Evolutionary conservation across 2,888 invertebrate genomes (phyloP).

Genomic region (Panzeria rudis): DNA sequence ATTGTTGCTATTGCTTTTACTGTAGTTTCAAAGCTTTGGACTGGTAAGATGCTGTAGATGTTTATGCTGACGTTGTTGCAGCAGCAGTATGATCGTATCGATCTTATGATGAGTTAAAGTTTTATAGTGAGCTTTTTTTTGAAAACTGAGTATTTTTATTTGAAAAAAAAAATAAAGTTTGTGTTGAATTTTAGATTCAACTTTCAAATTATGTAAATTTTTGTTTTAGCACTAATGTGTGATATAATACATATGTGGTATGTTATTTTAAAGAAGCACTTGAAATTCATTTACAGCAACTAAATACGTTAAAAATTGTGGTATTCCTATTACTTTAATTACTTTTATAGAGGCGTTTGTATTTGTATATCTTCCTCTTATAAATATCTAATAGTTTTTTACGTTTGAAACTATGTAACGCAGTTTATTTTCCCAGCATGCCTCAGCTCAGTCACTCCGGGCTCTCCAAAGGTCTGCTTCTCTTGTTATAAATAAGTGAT

Average conservation of each 20-base stretch:
- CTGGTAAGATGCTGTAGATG: slow-evolving; percentile 49
- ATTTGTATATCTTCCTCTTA: too few species aligned
- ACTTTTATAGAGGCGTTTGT: too few species aligned
- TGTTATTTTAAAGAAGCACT: slow-evolving; percentile 33
- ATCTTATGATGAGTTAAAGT: slow-evolving; percentile 37
- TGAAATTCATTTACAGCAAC: neutral
- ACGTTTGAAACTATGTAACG: too few species aligned
- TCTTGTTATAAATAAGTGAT: too few species aligned
- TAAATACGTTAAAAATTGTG: neutral
- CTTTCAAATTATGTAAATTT: slow-evolving; percentile 50
- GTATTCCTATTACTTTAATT: neutral
- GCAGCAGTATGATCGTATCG: slow-evolving; percentile 9
- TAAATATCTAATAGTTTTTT: too few species aligned
- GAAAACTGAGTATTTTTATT: slow-evolving; percentile 22
- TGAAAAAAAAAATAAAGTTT: neutral
- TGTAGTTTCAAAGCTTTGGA: slow-evolving; percentile 30
- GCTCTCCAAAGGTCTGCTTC: too few species aligned
- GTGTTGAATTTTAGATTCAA: slow-evolving; percentile 22
- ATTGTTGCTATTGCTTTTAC: neutral
- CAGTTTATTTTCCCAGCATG: too few species aligned
- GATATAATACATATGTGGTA: slow-evolving; percentile 2
- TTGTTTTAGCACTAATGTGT: neutral
- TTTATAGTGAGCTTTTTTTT: neutral
- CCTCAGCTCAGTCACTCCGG: too few species aligned
- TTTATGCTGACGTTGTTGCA: slow-evolving; percentile 21